Evolutionary conservation across 2,113 vertebrate genomes (phyloP), one percentile per base, ranked within the genome.

Genomic region (Cyprinus carpio): DNA sequence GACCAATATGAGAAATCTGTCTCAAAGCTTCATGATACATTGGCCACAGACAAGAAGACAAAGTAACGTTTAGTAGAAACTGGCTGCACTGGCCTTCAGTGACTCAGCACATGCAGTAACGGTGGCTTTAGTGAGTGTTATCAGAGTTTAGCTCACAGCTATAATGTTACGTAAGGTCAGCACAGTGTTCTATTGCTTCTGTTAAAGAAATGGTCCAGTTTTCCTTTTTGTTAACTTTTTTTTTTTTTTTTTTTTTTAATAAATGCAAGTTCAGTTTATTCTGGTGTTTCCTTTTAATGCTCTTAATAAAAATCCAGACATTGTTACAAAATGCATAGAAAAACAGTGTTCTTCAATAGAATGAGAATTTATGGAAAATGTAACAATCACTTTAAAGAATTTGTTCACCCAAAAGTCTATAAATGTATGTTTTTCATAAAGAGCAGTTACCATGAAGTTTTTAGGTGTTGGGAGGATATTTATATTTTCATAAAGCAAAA

Each of bases 1-100:
- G 98, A 99, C 86, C 94, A 94, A 72, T 99, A 95, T 12, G 98
- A 99, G 85, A 97, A 95, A 0, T 92, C 93, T 29, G 96, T 98
- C 6, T 99, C 97, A 25, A 95, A 92, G 74, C 96, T 99, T 4
- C 97, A 98, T n/a, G 96, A 98, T 80, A 93, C 94, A 0, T 93
- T 99, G 84, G 90, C 95, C 37, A 60, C 90, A 9, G 97, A 97
- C 83, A 98, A 95, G 92, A 99, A 99, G 88, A 94, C 40, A 0
- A 98, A 99, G 40, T 99, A 93, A 78, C 0, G 0, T 23, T 67
- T 23, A 23, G 29, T 18, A 13, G 12, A 74, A 85, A 34, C 10
- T 25, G 2, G 0, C 11, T 29, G n/a, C 23, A 54, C 79, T 37
- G 60, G 74, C 79, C 56, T 40, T 60, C 76, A 74, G 34, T 23